Evolutionary conservation across 1,140 invertebrate genomes (phyloP).

Genomic region (Leptinotarsa lineolata): DNA sequence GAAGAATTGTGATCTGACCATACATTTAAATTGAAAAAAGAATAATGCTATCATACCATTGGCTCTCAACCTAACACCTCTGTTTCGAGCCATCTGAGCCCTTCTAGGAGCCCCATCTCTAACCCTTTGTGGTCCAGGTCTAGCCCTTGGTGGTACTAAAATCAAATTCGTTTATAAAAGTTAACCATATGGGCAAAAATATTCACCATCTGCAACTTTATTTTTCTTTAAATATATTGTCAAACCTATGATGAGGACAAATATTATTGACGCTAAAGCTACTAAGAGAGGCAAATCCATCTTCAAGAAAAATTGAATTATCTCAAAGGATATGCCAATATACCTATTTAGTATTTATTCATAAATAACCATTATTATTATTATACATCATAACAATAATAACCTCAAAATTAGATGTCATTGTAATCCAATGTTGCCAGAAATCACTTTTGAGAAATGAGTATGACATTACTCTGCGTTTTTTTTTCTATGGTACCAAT

Average conservation of each 20-base stretch:
- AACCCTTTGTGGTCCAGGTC: slow-evolving; percentile 45
- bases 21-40: too few relatives aligned
- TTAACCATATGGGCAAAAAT: slow-evolving; percentile 33
- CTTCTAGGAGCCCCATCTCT: slow-evolving; percentile 61
- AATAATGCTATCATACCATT: slow-evolving; percentile 55
- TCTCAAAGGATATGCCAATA: too few relatives aligned
- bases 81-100: slow-evolving; percentile 65
- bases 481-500: too few relatives aligned
- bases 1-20: too few relatives aligned
- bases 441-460: too few relatives aligned
- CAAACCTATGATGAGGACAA: slow-evolving; percentile 58
- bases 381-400: not conserved
- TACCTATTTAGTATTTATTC: not conserved
- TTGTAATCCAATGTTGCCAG: too few relatives aligned
- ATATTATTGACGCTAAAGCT: slow-evolving; percentile 56
- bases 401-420: too few relatives aligned
- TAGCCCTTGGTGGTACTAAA: slow-evolving; percentile 32
- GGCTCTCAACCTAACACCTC: slow-evolving; percentile 64
- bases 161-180: not conserved
- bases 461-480: too few relatives aligned
- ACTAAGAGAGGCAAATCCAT: slow-evolving; percentile 56
- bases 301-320: not conserved
- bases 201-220: slow-evolving; percentile 44
- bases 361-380: slow-evolving; percentile 5
- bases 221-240: slow-evolving; percentile 52